Evolutionary conservation across 2,797 vertebrate species (phyloP), one percentile per base, ranked within the genome.

Genomic region (Rhabdophis nuchalis): DNA sequence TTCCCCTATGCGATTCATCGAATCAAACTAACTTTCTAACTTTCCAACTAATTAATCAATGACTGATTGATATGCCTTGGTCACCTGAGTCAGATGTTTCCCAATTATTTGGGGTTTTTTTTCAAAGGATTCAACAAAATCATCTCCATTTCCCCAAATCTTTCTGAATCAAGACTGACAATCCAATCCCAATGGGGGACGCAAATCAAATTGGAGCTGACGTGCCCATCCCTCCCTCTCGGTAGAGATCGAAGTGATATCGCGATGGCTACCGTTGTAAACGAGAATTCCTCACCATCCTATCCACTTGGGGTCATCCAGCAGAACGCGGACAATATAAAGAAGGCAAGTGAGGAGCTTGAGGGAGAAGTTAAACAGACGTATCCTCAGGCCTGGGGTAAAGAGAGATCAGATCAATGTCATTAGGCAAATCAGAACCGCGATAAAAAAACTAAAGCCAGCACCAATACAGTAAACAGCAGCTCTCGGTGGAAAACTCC

Each of bases 271-370:
- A 3, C 20, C 4, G n/a, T 18, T n/a, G 12, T 46, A 60, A 20
- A 5, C 50, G 11, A 32, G 14, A 11, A 11, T 0, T n/a, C 11
- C 98, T 97, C 94, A 98, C 98, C 98, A 98, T 94, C 97, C 97
- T 0, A 96, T 97, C 96, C 98, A 98, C 88, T 95, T 96, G 0
- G 98, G 98, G 95, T 99, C 98, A 57, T 99, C 99, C 0, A 99
- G 98, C 96, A 99, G 97, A 58, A 99, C 99, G 0, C 99, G 98
- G 16, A 99, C 98, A 4, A 99, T 99, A 96, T 99, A 99, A 18
- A 99, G 98, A 90, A 99, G 98, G 87, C 99, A 99, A 60, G 99
- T 99, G 89, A 99, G 98, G 92, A 99, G 98, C 98, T 99, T 99
- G 97, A 99, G 97, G 0, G 98, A 99, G 97, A 99, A 99, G 97